phyloP scores from a whole-genome alignment of 2,888 invertebrate genomes.

The Epirrita christyi region DNA sequence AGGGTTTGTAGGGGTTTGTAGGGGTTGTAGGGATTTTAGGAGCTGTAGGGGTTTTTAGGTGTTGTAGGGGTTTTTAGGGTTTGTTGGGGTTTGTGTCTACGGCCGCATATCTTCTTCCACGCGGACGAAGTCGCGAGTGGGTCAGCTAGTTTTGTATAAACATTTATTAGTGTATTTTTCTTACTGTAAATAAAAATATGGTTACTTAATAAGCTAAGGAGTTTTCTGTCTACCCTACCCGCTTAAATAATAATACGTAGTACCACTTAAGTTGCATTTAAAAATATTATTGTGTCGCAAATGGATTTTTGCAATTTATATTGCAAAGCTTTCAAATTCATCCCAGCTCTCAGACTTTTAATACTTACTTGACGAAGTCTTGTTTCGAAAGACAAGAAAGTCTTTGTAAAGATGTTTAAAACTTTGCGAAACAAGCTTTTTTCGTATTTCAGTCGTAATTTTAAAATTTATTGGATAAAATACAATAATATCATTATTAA shows the following conservation, averaged over 20 bases:
- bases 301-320: constrained; percentile 39
- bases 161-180: too few relatives aligned
- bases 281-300: constrained; percentile 42
- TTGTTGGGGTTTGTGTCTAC: too few relatives aligned
- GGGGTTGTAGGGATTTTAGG: too few relatives aligned
- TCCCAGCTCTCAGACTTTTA: constrained; percentile 44
- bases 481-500: too few relatives aligned
- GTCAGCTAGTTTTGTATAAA: too few relatives aligned
- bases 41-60: too few relatives aligned
- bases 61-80: too few relatives aligned
- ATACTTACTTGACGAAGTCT: constrained; percentile 32
- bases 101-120: too few relatives aligned
- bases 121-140: too few relatives aligned
- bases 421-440: constrained; percentile 24
- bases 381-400: constrained; percentile 20
- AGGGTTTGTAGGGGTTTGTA: too few relatives aligned
- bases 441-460: constrained; percentile 16
- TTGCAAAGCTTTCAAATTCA: constrained; percentile 41
- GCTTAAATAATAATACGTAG: not conserved
- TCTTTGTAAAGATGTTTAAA: constrained; percentile 22
- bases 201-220: too few relatives aligned
- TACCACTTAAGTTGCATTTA: constrained; percentile 33
- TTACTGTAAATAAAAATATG: too few relatives aligned
- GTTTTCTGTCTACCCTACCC: not conserved
- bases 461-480: constrained; percentile 12